Evolutionary conservation across 2,888 invertebrate genomes (phyloP).

Genomic region (Eupithecia vulgata): DNA sequence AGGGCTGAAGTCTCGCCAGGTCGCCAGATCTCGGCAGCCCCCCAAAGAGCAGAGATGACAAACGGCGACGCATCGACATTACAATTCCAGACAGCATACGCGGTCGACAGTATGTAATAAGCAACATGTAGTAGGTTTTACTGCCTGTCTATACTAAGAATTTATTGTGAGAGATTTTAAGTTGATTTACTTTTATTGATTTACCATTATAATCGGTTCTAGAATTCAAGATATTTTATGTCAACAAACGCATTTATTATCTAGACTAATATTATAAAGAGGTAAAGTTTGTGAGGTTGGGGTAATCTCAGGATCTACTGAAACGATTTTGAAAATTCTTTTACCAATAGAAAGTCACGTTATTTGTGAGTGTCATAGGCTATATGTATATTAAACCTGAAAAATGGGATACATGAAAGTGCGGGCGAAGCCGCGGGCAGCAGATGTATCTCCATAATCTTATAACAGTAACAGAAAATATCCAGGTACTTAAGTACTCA

Average conservation of each 20-base stretch:
- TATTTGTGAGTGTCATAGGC: no score
- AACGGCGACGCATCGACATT: slow-evolving; percentile 30
- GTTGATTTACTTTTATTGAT: neutral
- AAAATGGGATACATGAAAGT: no score
- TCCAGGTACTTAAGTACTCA: no score
- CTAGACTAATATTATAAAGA: no score
- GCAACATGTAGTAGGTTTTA: slow-evolving; percentile 9
- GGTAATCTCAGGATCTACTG: no score
- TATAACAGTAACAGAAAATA: neutral
- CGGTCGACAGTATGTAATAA: slow-evolving; percentile 18
- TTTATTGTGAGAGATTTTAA: slow-evolving; percentile 5
- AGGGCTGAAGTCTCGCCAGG: slow-evolving; percentile 6
- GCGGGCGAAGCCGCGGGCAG: no score
- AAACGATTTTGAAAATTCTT: no score
- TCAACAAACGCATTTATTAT: neutral
- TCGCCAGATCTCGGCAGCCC: slow-evolving; percentile 1
- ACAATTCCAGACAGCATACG: slow-evolving; percentile 22
- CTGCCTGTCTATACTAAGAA: neutral
- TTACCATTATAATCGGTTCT: neutral
- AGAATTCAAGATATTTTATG: neutral
- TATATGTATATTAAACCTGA: no score
- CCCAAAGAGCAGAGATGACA: slow-evolving; percentile 16
- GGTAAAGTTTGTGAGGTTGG: no score
- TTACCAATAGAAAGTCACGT: no score
- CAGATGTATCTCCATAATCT: neutral